A percentile compares a stretch with the other conserved stretches of the same genome.
These are phyloP conservation scores for Sternotherus odoratus DNA, from an alignment of 2,797 vertebrate genomes.

Conservation along the genomic window DNA sequence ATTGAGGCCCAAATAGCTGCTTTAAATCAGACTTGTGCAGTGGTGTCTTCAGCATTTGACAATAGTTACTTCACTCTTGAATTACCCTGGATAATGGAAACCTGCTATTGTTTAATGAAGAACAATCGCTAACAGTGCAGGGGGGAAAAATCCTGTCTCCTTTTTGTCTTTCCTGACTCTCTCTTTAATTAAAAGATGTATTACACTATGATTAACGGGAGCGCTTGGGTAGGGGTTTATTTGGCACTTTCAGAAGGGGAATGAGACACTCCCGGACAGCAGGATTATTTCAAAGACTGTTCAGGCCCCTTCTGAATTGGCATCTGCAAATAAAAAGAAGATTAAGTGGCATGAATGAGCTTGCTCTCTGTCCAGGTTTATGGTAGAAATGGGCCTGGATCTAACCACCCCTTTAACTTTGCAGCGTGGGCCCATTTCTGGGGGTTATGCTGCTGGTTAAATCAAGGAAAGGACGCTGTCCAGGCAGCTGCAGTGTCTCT, in stretches of 20 bases:
- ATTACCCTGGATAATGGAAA: slow-evolving; percentile 58
- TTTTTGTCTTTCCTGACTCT: slow-evolving; percentile 37
- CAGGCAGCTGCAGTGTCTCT: not conserved
- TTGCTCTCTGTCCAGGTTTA: not conserved
- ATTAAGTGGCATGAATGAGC: not conserved
- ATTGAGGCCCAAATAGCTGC: slow-evolving; percentile 70
- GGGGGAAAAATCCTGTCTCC: not conserved
- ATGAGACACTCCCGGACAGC: not conserved
- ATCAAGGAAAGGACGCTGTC: not conserved
- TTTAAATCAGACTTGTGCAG: slow-evolving; percentile 62
- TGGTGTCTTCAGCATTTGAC: slow-evolving; percentile 46
- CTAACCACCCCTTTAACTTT: not conserved
- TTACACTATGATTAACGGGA: slow-evolving; percentile 51
- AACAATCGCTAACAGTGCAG: slow-evolving; percentile 19
- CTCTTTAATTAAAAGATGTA: slow-evolving; percentile 64
- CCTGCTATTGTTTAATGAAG: slow-evolving; percentile 48
- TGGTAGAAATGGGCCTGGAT: not conserved
- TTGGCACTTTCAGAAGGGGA: slow-evolving; percentile 5
- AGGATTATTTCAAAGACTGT: not conserved
- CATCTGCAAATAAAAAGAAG: not conserved
- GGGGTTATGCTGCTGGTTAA: not conserved
- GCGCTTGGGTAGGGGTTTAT: not conserved
- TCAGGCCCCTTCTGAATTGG: not conserved
- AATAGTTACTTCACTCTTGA: slow-evolving; percentile 33
- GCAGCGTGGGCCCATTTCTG: not conserved